Base-by-base conservation (phyloP, 2,797 vertebrate genomes). In the Tinamus major region DNA sequence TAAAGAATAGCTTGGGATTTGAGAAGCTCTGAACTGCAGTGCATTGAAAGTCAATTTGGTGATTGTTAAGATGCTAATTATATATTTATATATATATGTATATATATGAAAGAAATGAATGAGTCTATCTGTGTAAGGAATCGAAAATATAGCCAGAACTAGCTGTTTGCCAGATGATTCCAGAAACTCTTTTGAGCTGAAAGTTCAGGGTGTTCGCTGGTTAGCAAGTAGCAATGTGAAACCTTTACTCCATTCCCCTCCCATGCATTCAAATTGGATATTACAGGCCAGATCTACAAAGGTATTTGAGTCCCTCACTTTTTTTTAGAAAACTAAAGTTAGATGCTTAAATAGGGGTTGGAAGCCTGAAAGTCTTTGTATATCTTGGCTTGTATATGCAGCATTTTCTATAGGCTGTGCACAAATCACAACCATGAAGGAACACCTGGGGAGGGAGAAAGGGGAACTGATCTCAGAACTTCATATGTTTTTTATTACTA, bases 401-500 rank as follows among this genome's bases (percentile, higher is more conserved):
- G 64, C 56, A 62, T 94, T 96, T 95, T 95, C 95, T 95, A 90
- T 94, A 79, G 85, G 56, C 85, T 91, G 68, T 91, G 92, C 87
- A 93, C 87, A 95, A 92, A 92, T 96, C 84, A 85, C 72, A 89
- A 89, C 90, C 92, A 86, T 11, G 12, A 91, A 95, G 53, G 75
- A 94, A 94, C 91, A 95, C 91, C 92, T 96, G 91, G 89, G 83
- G 80, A 86, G 91, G 61, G 64, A 95, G 71, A 85, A 79, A 81
- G 20, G 87, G 89, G 83, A 95, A 90, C 93, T 94, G 85, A 94
- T 92, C 93, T 95, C 93, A 93, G 79, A 90, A 62, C 64, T 94
- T 95, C 95, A 93, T 86, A 26, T 95, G 95, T 70, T 96, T 95
- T 84, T 94, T 93, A 96, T 96, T 96, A 95, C 82, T 77, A 71